Base-by-base conservation (phyloP, 2,888 invertebrate species). In the Lamellibrachia satsuma region DNA sequence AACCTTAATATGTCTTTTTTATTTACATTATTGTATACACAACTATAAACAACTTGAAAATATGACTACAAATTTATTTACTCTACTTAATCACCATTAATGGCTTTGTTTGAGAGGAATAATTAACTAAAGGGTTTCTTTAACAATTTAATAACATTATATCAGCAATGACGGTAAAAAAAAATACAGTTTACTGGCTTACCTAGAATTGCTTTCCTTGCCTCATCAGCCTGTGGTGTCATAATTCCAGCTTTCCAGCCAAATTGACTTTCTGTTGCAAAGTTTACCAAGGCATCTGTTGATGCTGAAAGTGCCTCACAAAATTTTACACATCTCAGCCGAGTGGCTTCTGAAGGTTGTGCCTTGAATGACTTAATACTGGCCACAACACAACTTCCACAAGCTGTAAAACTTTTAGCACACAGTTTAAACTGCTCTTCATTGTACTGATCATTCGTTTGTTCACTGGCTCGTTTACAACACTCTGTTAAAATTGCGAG, bases 201-300 rank as follows among this genome's bases (percentile, higher is more conserved):
- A 95, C 96, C 96, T 92, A 96, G 94, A 52, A 96, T 94, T 52
- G 94, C 94, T 93, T 95, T 96, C 94, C 95, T 95, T 22, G 94
- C 94, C 90, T 96, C 95, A 91, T 94, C 94, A 6, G 95, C 95
- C 75, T 95, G 95, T 1, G 93, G 92, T 27, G 95, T 94, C 6
- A 96, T 94, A 9, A 93, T 91, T 9, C 95, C 96, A n/a, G 95
- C 94, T 51, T 94, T 93, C n/a, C 96, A 96, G n/a, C 95, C 95
- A 93, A 96, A 96, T 92, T 95, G 95, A 8, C 95, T 95, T 92
- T 96, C 96, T 3, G 95, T 96, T 0, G 96, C 96, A 93, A 96
- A 95, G 92, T 95, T 94, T 2, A 96, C 95, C 27, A 96, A 93
- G 7, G 96, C 96, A 93, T 95, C 94, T 60, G 95, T 95, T 4